A percentile compares a stretch with the other conserved stretches of the same genome.
Evolutionary conservation across 2,797 vertebrate species (phyloP).

Genomic region (Otolemur crassicaudatus): DNA sequence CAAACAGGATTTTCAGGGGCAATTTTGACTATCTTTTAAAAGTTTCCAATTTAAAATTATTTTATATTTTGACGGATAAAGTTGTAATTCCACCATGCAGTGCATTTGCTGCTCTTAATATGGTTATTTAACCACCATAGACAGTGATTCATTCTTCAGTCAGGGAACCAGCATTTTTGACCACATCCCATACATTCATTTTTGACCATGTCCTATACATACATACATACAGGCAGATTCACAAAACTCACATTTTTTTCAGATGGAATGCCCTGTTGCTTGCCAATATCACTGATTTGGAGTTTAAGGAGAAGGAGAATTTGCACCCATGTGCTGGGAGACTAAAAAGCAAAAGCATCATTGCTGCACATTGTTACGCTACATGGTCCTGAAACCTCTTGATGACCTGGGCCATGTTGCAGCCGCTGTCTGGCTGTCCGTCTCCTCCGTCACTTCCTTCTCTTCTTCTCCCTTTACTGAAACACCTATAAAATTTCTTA

Average conservation of each 20-base stretch:
- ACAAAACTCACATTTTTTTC: background rate
- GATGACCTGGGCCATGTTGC: background rate
- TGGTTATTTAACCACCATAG: background rate
- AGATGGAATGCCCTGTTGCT: background rate
- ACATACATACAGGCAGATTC: background rate
- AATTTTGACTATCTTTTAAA: background rate
- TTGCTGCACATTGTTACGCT: background rate
- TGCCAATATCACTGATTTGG: background rate
- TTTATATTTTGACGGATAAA: background rate
- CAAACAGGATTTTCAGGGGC: background rate
- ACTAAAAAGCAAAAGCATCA: background rate
- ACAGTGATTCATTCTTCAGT: background rate
- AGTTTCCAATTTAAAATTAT: background rate
- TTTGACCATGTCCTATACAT: background rate
- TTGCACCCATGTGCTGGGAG: background rate
- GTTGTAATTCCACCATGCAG: background rate
- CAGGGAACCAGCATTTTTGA: background rate
- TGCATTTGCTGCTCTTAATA: background rate
- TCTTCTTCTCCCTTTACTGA: background rate
- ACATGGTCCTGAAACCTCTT: background rate
- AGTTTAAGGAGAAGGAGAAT: background rate
- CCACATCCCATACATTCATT: background rate
- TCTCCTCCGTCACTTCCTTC: background rate
- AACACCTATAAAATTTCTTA: background rate
- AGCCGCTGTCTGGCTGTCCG: background rate